Base-by-base conservation (phyloP, 1,140 invertebrate species). In the Nautilus pompilius region DNA sequence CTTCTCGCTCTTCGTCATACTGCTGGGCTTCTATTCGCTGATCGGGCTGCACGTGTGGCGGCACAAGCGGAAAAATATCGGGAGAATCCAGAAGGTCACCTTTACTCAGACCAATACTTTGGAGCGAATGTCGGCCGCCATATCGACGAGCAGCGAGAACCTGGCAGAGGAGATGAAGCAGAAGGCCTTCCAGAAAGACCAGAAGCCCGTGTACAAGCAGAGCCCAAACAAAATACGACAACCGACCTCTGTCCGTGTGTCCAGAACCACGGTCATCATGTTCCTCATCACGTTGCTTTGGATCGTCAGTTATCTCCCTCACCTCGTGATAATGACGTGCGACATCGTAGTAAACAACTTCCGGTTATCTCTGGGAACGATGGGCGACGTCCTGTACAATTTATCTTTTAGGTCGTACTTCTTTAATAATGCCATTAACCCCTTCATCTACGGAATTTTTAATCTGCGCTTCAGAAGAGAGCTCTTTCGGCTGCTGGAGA, bases 391-490 rank as follows among this genome's bases (percentile, higher is more conserved):
- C 17, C 49, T 53, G 3, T 53, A 53, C 49, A 53, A 53, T 53
- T 17, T 53, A 24, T 53, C 49, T 4, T 53, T 53, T 53, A 22
- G 49, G 15, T 53, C 49, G 15, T 53, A 53, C 22, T 53, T 53
- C 24, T 53, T 53, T 28, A 53, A 53, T 28, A 53, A 53, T 24
- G 49, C 49, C 5, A 53, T 53, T 28, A 53, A 53, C 26, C 49
- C 49, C 5, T 53, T 53, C 26, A 53, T 53, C 17, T 53, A 53
- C 26, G 49, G 49, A 24, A 53, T 53, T 24, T 53, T 53, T 17
- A 53, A 53, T 26, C 49, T 53, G 15, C 49, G 49, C 22, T 53
- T 53, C 17, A 22, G 49, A 8, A 53, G 29, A 24, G 49, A 53
- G 17, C 49, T 53, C 17, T 53, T 53, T 53, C 26, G 30, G 30